Percentiles rank a stretch among this genome's conserved stretches.
Conservation (phyloP, 53 echinoderm and acorn worm species). For the Echinometra lucunter region DNA sequence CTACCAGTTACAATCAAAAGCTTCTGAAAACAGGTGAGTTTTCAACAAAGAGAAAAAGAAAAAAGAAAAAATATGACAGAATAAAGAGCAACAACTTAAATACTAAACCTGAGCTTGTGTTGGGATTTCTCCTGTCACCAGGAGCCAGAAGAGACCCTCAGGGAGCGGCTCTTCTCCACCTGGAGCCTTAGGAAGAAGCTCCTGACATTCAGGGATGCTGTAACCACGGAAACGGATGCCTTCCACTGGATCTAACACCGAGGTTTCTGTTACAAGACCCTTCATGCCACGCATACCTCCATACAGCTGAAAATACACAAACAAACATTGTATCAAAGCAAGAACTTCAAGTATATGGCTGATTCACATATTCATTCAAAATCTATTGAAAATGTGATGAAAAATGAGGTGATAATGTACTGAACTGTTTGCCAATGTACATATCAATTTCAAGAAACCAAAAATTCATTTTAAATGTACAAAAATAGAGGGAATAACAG, state of each 20-base stretch:
- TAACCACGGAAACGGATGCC: conserved; percentile 99
- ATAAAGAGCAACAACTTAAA: background rate
- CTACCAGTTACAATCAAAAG: no score
- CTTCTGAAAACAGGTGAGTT: no score
- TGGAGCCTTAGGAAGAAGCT: conserved; percentile 91
- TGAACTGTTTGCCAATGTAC: no score
- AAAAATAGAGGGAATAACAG: background rate
- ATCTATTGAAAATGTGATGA: no score
- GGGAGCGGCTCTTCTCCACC: conserved; percentile 93
- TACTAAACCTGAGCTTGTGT: conserved; percentile 82
- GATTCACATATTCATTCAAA: no score
- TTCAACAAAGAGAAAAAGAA: no score
- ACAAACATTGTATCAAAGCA: background rate
- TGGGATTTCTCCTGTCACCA: conserved; percentile 94
- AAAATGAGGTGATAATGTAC: no score
- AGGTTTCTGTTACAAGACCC: conserved; percentile 97
- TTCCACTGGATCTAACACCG: conserved; percentile 95
- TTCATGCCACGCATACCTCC: conserved; percentile 99
- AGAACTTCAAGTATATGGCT: no score
- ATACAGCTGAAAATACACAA: conserved; percentile 80
- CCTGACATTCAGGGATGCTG: conserved; percentile 95
- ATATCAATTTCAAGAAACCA: background rate
- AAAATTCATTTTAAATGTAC: background rate
- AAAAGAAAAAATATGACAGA: no score
- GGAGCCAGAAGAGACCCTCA: conserved; percentile 96